Evolutionary conservation across 2,113 vertebrate genomes (phyloP), one percentile per base, ranked within the genome.

Genomic region (Periophthalmus modestus): DNA sequence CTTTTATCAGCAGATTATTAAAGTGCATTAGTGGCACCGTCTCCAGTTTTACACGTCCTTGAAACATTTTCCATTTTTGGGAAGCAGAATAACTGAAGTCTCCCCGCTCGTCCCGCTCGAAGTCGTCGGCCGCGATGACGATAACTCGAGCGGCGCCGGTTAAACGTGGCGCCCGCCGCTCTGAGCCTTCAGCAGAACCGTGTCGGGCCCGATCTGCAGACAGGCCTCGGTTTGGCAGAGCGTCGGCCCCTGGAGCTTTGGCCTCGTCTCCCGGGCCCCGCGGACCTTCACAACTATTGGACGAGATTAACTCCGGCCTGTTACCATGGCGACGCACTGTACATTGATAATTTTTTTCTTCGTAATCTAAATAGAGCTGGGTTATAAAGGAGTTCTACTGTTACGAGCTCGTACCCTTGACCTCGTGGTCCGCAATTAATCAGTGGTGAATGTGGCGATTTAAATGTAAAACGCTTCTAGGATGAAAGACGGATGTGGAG

Each of bases 171-270:
- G 82, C 74, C 34, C 75, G 5, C 18, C 75, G 21, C 71, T 28
- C 19, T 23, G 46, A 74, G 77, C 52, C 24, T 15, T 88, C 89
- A 92, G 89, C 88, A 84, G 88, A 28, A 89, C 68, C 72, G 66
- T 85, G 91, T 93, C 91, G 91, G 66, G 82, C 76, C 57, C 90
- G 92, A 91, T 93, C 88, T 83, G 83, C 85, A 84, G 87, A 90
- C 88, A 85, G 90, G 85, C 82, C 87, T 88, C 89, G 83, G 91
- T 87, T 92, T 92, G 92, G 92, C 89, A 80, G 72, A 74, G 48
- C 75, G 79, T 80, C 75, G 72, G 77, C 71, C 58, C 83, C 79
- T 75, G 88, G 83, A 84, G 86, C 75, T 86, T 86, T 70, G 78
- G 73, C 71, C 68, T 74, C 61, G 57, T 81, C 75, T 82, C 78